A percentile compares a stretch with the other conserved stretches of the same genome.
Evolutionary conservation across 2,888 invertebrate species (phyloP).

Genomic region (Strigamia transsilvanica): DNA sequence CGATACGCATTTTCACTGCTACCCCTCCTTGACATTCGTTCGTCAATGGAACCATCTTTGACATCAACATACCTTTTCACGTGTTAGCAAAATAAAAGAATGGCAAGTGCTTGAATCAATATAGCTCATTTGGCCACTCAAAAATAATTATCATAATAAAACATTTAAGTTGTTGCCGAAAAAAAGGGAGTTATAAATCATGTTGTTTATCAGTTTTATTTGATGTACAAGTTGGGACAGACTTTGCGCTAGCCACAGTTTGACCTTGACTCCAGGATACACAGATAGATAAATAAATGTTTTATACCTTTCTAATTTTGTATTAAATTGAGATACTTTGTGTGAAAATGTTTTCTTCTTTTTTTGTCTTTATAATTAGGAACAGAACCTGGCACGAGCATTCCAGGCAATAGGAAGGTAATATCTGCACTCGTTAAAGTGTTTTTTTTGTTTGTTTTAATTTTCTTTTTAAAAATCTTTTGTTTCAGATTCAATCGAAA

Average conservation of each 20-base stretch:
- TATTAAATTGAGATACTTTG: neutral
- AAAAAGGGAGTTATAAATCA: neutral
- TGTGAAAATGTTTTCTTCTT: neutral
- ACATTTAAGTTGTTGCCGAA: neutral
- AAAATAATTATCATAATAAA: neutral
- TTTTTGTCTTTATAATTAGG: neutral
- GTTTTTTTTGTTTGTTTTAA: too few species aligned
- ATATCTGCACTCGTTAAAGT: neutral
- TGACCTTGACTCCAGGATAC: constrained; percentile 32
- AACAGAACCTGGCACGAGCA: neutral
- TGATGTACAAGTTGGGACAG: neutral
- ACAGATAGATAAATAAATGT: neutral
- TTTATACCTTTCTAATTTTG: neutral
- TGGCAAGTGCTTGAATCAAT: too few species aligned
- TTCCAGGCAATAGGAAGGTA: constrained; percentile 4
- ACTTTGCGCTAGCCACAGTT: neutral
- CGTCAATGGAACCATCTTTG: neutral
- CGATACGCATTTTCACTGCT: neutral
- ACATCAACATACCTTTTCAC: neutral
- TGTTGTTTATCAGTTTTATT: neutral
- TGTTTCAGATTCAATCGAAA: constrained; percentile 23
- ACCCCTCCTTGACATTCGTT: neutral
- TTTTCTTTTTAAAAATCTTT: neutral
- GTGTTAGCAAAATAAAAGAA: too few species aligned
- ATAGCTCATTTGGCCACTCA: neutral